Evolutionary conservation across 2,888 invertebrate species (phyloP).

Genomic region (Congeria kusceri): DNA sequence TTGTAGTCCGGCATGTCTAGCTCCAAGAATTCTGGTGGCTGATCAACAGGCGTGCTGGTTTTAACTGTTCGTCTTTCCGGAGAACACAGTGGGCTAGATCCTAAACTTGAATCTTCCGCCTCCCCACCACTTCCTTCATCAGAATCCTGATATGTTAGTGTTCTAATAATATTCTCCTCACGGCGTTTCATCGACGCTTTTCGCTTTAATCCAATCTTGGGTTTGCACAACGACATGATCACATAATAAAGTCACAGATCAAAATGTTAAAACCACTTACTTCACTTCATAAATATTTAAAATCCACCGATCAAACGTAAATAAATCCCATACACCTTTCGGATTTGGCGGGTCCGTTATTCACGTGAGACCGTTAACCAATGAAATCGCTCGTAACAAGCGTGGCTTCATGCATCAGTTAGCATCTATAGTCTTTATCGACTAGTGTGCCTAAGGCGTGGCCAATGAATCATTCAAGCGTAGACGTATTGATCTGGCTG

Average conservation of each 20-base stretch:
- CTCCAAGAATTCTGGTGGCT: slow-evolving; percentile 72
- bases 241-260: slow-evolving; percentile 11
- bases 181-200: slow-evolving; percentile 63
- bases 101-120: slow-evolving; percentile 52
- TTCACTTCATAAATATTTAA: slow-evolving; percentile 36
- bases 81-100: slow-evolving; percentile 68
- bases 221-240: slow-evolving; percentile 68
- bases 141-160: slow-evolving; percentile 72
- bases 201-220: slow-evolving; percentile 65
- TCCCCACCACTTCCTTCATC: slow-evolving; percentile 72
- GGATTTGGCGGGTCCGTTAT: slow-evolving; percentile 81
- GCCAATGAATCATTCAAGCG: slow-evolving; percentile 17
- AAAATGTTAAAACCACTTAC: slow-evolving; percentile 32
- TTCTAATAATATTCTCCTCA: slow-evolving; percentile 67
- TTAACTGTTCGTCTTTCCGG: slow-evolving; percentile 50
- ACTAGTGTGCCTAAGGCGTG: background rate
- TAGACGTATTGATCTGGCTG: slow-evolving; percentile 16
- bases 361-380: slow-evolving; percentile 75
- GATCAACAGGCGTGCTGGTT: slow-evolving; percentile 54
- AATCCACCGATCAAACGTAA: slow-evolving; percentile 48
- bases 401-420: slow-evolving; percentile 51
- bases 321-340: slow-evolving; percentile 64
- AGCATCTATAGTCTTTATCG: slow-evolving; percentile 54
- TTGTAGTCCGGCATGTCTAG: slow-evolving; percentile 72
- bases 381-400: slow-evolving; percentile 59